A percentile compares a stretch with the other conserved stretches of the same genome.
Conservation (phyloP, 1,140 invertebrate species). For the Andrena cerasifolii region DNA sequence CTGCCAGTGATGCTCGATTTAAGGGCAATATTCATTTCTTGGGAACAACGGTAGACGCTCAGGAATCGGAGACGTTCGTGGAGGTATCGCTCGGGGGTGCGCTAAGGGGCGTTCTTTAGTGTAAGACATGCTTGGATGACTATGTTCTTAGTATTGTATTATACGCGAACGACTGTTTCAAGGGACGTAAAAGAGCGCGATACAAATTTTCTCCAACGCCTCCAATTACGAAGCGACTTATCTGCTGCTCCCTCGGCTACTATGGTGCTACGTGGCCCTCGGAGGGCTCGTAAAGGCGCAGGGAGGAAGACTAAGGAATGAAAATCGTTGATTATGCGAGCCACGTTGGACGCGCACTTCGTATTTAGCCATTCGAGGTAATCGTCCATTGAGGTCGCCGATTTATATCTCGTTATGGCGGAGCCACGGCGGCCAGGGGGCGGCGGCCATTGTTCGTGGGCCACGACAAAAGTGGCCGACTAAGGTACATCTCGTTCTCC, state of each 20-base stretch:
- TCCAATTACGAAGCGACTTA: slow-evolving; percentile 37
- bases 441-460: slow-evolving; percentile 34
- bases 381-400: slow-evolving; percentile 46
- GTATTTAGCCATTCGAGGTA: slow-evolving; percentile 50
- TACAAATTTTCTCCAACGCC: background rate
- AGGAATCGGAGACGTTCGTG: no score
- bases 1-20: no score
- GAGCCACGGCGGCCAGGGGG: background rate
- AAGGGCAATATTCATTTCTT: no score
- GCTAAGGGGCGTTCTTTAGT: no score
- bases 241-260: background rate
- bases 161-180: no score
- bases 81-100: no score
- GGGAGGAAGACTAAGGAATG: slow-evolving; percentile 25
- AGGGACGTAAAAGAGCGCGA: no score
- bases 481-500: slow-evolving; percentile 61
- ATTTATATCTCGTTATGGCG: slow-evolving; percentile 63
- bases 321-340: slow-evolving; percentile 3
- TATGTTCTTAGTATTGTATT: no score
- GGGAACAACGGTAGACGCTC: no score
- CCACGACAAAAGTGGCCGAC: slow-evolving; percentile 62
- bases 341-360: slow-evolving; percentile 11
- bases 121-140: no score
- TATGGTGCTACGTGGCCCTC: background rate
- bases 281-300: slow-evolving; percentile 23